These are phyloP conservation scores for Delia radicum DNA, from an alignment of 1,140 invertebrate genomes.

Conservation along the genomic window DNA sequence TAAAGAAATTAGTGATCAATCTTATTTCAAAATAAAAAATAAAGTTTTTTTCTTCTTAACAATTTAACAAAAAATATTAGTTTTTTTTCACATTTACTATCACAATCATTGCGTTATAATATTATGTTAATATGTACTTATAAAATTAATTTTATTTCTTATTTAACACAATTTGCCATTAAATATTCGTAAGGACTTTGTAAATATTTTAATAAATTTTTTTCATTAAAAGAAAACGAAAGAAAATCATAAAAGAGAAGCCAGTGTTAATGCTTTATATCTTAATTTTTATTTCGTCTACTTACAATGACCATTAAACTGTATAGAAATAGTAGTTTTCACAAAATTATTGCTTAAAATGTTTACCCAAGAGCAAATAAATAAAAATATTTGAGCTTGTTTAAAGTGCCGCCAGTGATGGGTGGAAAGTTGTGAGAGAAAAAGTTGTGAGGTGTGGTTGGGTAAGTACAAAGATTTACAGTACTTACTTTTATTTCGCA, in stretches of 20 bases:
- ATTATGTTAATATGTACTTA: background rate
- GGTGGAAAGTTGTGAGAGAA: background rate
- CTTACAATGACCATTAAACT: slow-evolving; percentile 11
- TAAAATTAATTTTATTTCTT: background rate
- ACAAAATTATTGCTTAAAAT: slow-evolving; percentile 21
- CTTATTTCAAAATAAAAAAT: background rate
- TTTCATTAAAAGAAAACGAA: background rate
- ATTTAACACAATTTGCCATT: background rate
- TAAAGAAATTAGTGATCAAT: background rate
- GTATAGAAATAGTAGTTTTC: slow-evolving; percentile 5
- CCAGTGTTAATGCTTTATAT: background rate
- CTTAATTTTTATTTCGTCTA: slow-evolving; percentile 20
- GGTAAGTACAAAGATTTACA: background rate
- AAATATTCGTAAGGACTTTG: background rate
- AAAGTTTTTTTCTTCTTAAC: background rate
- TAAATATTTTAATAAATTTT: background rate
- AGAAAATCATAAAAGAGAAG: background rate
- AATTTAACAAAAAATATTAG: background rate
- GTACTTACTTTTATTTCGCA: slow-evolving; percentile 4
- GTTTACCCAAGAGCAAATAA: background rate
- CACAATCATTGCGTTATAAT: background rate
- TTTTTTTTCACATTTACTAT: background rate
- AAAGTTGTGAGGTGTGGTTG: background rate
- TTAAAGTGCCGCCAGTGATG: background rate
- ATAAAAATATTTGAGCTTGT: background rate